Base-by-base conservation (phyloP, 2,888 invertebrate species). In the Eurytoma californica region DNA sequence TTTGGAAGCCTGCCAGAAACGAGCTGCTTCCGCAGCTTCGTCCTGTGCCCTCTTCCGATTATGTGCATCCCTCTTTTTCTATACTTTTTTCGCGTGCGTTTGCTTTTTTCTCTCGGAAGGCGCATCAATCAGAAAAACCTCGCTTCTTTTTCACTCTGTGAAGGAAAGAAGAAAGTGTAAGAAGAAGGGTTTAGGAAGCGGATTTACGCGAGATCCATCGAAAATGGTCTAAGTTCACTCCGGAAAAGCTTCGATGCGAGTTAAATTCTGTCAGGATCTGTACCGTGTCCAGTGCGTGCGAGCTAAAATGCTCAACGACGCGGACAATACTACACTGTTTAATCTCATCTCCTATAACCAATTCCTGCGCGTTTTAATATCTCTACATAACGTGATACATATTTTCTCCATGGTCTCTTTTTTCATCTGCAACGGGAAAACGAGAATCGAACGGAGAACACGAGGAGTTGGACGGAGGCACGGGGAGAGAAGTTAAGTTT, bases 291-390 rank as follows among this genome's bases (percentile, higher is more conserved):
- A 20, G 39, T 49, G 47, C n/a, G n/a, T 39, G 53, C n/a, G 20
- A 7, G 49, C 67, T 24, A 20, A 79, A 81, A 84, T 81, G 80
- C 81, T 76, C 61, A 69, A 51, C 61, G 69, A 78, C 68, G 70
- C 5, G 80, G 82, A 82, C 84, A 86, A 87, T 81, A n/a, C 83
- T 58, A 85, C 30, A 47, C 85, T 88, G 87, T 87, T 86, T 88
- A 88, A 89, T 89, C 89, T 89, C 87, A 87, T 87, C 80, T 82
- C 82, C 80, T n/a, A n/a, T n/a, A 86, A 88, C 88, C 88, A 89
- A 85, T 86, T 83, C 85, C 83, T 83, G 82, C 77, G 79, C 3
- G 28, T 49, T 28, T 39, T 16, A 14, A 18, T 39, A 13, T 72
- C 12, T 20, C 7, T 39, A 18, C 51, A 80, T 80, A 83, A 83